Conservation (phyloP, 2,113 vertebrate species). For the Micromys minutus region DNA sequence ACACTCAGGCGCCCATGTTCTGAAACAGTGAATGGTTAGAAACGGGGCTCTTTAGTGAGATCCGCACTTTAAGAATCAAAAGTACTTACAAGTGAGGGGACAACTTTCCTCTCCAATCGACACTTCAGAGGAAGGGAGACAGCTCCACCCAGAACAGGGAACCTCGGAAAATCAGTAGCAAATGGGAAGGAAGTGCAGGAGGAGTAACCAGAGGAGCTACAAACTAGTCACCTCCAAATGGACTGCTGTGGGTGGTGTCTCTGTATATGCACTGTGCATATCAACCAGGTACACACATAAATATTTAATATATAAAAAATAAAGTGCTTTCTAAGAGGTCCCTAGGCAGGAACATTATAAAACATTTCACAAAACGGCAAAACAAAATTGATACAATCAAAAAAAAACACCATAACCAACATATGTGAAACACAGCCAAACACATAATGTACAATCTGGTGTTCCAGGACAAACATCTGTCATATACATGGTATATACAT, state of each 20-base stretch:
- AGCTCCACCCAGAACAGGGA: background rate
- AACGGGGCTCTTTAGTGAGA: background rate
- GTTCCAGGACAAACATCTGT: slow-evolving; percentile 83
- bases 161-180: slow-evolving; percentile 30
- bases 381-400: slow-evolving; percentile 85
- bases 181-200: background rate
- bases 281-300: slow-evolving; percentile 85
- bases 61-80: background rate
- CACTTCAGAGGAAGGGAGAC: background rate
- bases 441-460: slow-evolving; percentile 85
- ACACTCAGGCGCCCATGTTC: background rate
- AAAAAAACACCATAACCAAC: slow-evolving; percentile 86
- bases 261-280: slow-evolving; percentile 73
- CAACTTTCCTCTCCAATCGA: background rate
- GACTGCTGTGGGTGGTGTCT: slow-evolving; percentile 57
- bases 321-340: slow-evolving; percentile 97
- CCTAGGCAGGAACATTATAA: slow-evolving; percentile 90
- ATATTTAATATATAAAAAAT: slow-evolving; percentile 92
- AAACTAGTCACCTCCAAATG: background rate
- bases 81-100: background rate
- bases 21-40: background rate
- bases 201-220: background rate
- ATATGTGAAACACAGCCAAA: slow-evolving; percentile 85
- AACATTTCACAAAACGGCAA: slow-evolving; percentile 85
- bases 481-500: slow-evolving; percentile 92